These are phyloP conservation scores for Phenganax subtilis DNA, from an alignment of 92 coral and sea anemone species.

Conservation along the genomic window DNA sequence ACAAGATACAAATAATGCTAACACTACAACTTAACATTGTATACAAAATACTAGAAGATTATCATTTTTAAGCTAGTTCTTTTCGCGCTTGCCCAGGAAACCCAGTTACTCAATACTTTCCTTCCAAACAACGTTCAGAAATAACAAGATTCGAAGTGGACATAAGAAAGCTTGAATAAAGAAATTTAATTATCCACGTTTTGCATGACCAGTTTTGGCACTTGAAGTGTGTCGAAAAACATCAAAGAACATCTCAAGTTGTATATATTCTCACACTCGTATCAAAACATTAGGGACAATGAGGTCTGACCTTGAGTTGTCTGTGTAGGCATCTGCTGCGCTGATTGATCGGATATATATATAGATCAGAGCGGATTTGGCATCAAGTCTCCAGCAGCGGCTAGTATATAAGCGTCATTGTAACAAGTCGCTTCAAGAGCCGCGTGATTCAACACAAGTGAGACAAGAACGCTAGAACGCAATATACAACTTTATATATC, in stretches of 20 bases:
- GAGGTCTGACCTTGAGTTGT: conserved; percentile 6
- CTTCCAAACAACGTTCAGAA: neutral
- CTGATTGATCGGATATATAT: conserved; percentile 13
- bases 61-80: neutral
- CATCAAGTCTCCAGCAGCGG: conserved; percentile 9
- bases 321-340: conserved; percentile 12
- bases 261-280: neutral
- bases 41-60: neutral
- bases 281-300: neutral
- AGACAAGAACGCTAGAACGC: neutral
- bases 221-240: conserved; percentile 8
- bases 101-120: neutral
- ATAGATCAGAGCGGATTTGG: conserved; percentile 31
- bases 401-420: conserved; percentile 34
- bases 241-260: conserved; percentile 14
- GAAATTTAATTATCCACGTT: neutral
- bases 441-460: conserved; percentile 25
- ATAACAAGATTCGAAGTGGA: neutral
- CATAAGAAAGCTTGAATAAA: neutral
- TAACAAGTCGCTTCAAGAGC: conserved; percentile 17
- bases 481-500: no score
- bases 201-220: conserved; percentile 19
- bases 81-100: conserved; percentile 4
- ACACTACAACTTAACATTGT: neutral
- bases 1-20: neutral